Percentiles rank a stretch among this genome's conserved stretches.
phyloP scores from a whole-genome alignment of 2,797 vertebrate genomes.

The Eulemur coronatus region DNA sequence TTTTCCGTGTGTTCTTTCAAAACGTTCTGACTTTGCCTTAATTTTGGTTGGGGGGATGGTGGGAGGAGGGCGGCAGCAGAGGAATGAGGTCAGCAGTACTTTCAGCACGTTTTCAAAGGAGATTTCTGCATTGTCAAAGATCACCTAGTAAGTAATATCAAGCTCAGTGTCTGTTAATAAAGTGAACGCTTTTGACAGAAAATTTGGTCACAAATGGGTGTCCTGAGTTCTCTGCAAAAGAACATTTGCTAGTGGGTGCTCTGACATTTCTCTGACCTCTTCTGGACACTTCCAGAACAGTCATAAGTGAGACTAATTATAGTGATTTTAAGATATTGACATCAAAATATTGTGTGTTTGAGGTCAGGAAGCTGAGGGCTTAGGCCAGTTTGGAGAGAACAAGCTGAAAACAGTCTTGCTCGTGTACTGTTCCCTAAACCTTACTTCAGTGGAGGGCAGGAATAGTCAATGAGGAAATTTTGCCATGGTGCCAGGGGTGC shows the following conservation, averaged over 20 bases:
- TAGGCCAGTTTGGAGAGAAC: not conserved
- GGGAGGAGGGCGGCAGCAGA: not conserved
- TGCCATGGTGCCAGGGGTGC: not conserved
- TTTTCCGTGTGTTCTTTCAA: constrained; percentile 39
- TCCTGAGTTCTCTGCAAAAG: not conserved
- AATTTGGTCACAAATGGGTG: not conserved
- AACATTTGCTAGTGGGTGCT: not conserved
- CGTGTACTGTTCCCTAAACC: not conserved
- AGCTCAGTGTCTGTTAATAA: not conserved
- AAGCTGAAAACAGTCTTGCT: not conserved
- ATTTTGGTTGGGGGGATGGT: not conserved
- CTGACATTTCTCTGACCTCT: not conserved
- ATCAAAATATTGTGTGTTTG: constrained; percentile 21
- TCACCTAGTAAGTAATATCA: not conserved
- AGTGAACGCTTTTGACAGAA: not conserved
- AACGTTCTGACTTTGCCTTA: constrained; percentile 27
- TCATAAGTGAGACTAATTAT: not conserved
- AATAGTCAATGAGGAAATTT: not conserved
- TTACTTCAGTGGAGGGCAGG: not conserved
- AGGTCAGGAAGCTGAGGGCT: not conserved
- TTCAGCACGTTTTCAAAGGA: constrained; percentile 9
- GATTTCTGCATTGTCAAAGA: not conserved
- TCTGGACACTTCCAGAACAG: constrained; percentile 8
- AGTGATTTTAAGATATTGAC: constrained; percentile 34
- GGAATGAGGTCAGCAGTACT: not conserved